phyloP scores from a whole-genome alignment of 2,888 invertebrate genomes.

The Ganaspis brasiliensis region DNA sequence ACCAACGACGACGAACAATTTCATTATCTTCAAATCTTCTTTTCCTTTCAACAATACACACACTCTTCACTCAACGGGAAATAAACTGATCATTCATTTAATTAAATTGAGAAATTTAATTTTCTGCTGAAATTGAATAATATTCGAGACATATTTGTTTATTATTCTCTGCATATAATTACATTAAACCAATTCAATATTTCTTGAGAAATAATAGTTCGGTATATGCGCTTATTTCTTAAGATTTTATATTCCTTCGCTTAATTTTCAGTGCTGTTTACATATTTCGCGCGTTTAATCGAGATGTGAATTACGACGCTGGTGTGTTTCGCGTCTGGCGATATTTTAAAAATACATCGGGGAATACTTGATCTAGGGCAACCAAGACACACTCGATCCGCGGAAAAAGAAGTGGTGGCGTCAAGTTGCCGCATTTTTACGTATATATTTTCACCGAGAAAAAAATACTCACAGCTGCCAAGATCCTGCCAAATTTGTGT shows the following conservation, averaged over 20 bases:
- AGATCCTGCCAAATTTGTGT: slow-evolving; percentile 37
- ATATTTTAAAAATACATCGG: slow-evolving; percentile 75
- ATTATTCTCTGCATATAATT: too few relatives aligned
- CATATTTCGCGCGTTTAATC: not conserved
- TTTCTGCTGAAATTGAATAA: too few relatives aligned
- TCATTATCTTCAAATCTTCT: not conserved
- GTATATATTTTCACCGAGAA: slow-evolving; percentile 49
- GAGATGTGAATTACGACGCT: not conserved
- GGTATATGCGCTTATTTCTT: too few relatives aligned
- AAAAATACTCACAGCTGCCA: slow-evolving; percentile 51
- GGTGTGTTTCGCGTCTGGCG: slow-evolving; percentile 42
- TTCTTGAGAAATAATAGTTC: too few relatives aligned
- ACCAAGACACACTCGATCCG: slow-evolving; percentile 73
- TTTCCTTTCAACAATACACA: not conserved
- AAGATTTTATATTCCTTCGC: not conserved
- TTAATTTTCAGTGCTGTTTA: too few relatives aligned
- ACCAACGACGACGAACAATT: not conserved
- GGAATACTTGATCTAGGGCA: slow-evolving; percentile 78
- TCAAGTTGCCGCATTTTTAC: slow-evolving; percentile 51
- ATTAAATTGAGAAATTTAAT: too few relatives aligned
- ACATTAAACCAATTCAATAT: too few relatives aligned
- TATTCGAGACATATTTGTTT: too few relatives aligned
- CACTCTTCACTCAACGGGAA: too few relatives aligned
- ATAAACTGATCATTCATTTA: too few relatives aligned
- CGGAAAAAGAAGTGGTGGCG: slow-evolving; percentile 24